Conservation (phyloP, 2,888 invertebrate genomes). For the Carabus problematicus region DNA sequence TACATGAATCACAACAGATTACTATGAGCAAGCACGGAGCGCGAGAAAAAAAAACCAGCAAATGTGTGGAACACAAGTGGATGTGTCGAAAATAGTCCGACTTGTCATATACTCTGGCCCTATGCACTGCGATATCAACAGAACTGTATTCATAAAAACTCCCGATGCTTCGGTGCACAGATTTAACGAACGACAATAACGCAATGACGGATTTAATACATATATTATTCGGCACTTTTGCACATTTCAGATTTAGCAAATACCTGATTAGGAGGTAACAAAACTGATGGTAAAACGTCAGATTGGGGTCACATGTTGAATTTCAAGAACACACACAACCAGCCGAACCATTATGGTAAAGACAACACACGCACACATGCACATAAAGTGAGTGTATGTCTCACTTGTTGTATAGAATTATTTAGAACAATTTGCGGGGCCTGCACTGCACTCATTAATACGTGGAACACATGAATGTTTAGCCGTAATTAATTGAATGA, state of each 20-base stretch:
- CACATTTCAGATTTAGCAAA: conserved; percentile 15
- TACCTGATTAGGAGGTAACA: conserved; percentile 13
- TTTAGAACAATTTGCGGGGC: conserved; percentile 20
- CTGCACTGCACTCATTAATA: conserved; percentile 35
- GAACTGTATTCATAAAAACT: conserved; percentile 29
- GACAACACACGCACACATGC: conserved; percentile 27
- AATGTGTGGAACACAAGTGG: neutral
- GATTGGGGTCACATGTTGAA: conserved; percentile 63
- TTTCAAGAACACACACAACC: conserved; percentile 25
- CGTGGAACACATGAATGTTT: conserved; percentile 37
- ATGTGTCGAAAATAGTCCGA: conserved; percentile 7
- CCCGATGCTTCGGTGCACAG: neutral
- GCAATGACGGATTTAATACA: conserved; percentile 14
- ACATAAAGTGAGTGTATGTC: neutral
- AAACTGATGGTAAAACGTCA: conserved; percentile 49
- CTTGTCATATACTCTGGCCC: neutral
- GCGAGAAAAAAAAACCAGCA: neutral
- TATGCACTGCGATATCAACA: conserved; percentile 37
- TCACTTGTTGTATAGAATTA: no score
- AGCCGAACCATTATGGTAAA: conserved; percentile 33
- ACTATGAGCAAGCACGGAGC: neutral
- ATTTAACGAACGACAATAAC: conserved; percentile 16
- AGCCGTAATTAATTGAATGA: conserved; percentile 51
- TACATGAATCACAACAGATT: conserved; percentile 11
- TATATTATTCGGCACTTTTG: conserved; percentile 9